Conservation (phyloP, 2,113 vertebrate species). For the Crotophaga sulcirostris region DNA sequence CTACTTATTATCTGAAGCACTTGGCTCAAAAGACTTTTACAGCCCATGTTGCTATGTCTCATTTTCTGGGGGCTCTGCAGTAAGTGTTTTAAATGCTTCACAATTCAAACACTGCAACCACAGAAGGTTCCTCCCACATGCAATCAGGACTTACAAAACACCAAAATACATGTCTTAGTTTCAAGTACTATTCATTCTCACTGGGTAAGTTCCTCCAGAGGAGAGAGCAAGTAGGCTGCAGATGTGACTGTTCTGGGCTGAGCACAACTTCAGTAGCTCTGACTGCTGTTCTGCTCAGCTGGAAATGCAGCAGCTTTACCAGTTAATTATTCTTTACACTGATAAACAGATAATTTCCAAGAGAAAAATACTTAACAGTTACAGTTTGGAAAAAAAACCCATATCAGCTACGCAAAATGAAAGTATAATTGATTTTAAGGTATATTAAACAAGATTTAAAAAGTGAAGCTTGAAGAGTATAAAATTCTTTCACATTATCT, state of each 20-base stretch:
- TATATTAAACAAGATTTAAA: not conserved
- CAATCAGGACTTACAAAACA: not conserved
- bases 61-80: not conserved
- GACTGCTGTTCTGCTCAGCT: not conserved
- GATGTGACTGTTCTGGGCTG: not conserved
- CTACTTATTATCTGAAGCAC: not conserved
- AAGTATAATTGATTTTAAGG: not conserved
- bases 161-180: not conserved
- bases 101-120: not conserved
- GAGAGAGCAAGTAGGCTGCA: not conserved
- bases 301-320: not conserved
- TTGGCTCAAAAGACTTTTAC: not conserved
- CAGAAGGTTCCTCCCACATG: not conserved
- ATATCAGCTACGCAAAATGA: not conserved
- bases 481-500: not conserved
- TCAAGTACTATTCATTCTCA: not conserved
- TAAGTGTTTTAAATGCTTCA: fast-evolving
- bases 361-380: not conserved
- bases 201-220: not conserved
- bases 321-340: slow-evolving; percentile 10
- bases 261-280: not conserved
- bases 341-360: not conserved
- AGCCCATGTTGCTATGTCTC: not conserved
- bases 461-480: not conserved
- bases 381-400: not conserved